Conservation (phyloP, 2,888 invertebrate genomes). For the Plutella xylostella region DNA sequence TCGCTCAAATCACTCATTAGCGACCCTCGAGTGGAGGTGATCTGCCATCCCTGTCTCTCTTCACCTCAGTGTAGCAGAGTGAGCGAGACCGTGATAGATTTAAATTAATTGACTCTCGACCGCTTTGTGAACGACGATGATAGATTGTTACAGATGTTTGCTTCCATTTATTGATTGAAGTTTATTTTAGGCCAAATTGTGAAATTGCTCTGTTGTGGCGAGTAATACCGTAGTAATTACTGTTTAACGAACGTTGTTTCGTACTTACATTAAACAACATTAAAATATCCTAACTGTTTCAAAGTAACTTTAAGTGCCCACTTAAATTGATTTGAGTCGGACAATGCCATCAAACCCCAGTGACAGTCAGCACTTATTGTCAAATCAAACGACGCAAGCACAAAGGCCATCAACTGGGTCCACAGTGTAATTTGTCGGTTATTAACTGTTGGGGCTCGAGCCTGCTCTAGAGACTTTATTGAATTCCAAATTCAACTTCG, state of each 20-base stretch:
- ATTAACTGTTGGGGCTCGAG: not conserved
- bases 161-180: not conserved
- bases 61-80: not conserved
- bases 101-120: slow-evolving; percentile 15
- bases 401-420: not conserved
- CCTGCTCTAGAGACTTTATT: slow-evolving; percentile 1
- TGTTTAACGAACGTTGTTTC: too few species aligned
- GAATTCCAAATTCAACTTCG: slow-evolving; percentile 1
- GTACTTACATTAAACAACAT: too few species aligned
- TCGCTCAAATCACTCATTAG: too few species aligned
- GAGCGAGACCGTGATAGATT: slow-evolving; percentile 16
- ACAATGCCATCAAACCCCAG: too few species aligned
- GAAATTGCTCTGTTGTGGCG: not conserved
- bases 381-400: too few species aligned
- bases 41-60: slow-evolving; percentile 12
- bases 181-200: not conserved
- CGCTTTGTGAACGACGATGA: slow-evolving; percentile 2
- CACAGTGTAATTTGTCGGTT: not conserved
- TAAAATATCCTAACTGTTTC: too few species aligned
- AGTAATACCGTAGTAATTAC: too few species aligned
- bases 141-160: slow-evolving; percentile 6
- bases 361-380: too few species aligned
- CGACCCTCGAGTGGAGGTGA: too few species aligned
- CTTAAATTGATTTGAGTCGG: too few species aligned
- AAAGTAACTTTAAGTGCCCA: too few species aligned